Evolutionary conservation across 2,888 invertebrate species (phyloP).

Genomic region (Alitta virens): DNA sequence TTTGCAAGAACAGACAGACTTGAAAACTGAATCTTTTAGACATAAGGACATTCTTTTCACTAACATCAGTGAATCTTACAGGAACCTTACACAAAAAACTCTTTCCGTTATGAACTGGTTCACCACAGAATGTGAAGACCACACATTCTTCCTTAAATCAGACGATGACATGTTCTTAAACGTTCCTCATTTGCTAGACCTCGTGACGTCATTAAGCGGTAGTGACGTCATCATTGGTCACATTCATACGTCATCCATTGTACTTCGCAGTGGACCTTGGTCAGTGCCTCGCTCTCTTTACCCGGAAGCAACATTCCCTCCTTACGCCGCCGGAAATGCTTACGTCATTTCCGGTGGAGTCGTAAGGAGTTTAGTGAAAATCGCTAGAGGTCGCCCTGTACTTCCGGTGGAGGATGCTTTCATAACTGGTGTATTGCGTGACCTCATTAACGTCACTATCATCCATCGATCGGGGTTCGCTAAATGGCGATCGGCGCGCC

Average conservation of each 20-base stretch:
- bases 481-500: not conserved
- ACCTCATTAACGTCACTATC: slow-evolving; percentile 10
- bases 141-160: slow-evolving; percentile 52
- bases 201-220: not conserved
- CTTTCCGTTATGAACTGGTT: slow-evolving; percentile 56
- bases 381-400: slow-evolving; percentile 31
- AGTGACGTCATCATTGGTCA: slow-evolving; percentile 5
- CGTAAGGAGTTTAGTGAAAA: slow-evolving; percentile 3
- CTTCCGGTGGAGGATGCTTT: slow-evolving; percentile 41
- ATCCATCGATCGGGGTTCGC: too few relatives aligned
- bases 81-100: slow-evolving; percentile 58
- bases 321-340: slow-evolving; percentile 13
- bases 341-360: slow-evolving; percentile 10
- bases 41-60: slow-evolving; percentile 52
- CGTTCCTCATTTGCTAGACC: slow-evolving; percentile 53
- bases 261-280: slow-evolving; percentile 8
- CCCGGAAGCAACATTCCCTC: slow-evolving; percentile 11
- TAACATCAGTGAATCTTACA: slow-evolving; percentile 55
- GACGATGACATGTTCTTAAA: slow-evolving; percentile 59
- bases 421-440: slow-evolving; percentile 38
- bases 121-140: slow-evolving; percentile 44
- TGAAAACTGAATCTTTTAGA: slow-evolving; percentile 33
- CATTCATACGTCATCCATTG: not conserved
- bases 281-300: slow-evolving; percentile 7
- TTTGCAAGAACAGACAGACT: not conserved